Conservation (phyloP, 2,888 invertebrate genomes). For the Campoplex nolae region DNA sequence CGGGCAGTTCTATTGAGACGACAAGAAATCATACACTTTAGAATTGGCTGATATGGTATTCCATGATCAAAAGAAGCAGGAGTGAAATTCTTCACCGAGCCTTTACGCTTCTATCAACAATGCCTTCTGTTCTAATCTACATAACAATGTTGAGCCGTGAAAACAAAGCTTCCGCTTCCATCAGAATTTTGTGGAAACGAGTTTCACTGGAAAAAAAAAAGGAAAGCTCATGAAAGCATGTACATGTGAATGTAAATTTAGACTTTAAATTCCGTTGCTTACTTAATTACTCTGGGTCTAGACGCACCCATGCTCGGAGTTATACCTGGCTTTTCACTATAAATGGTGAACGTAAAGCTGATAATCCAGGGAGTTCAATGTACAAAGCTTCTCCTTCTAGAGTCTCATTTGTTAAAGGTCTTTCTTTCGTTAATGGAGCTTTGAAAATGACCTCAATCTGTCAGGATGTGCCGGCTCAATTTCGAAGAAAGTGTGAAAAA, state of each 20-base stretch:
- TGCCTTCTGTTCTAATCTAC: slow-evolving; percentile 79
- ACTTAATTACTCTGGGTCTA: slow-evolving; percentile 3
- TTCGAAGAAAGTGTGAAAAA: slow-evolving; percentile 1
- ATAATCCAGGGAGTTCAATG: slow-evolving; percentile 22
- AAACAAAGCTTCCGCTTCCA: slow-evolving; percentile 76
- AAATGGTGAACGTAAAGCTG: background rate
- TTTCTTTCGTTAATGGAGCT: background rate
- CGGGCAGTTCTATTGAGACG: background rate
- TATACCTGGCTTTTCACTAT: background rate
- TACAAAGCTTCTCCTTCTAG: slow-evolving; percentile 16
- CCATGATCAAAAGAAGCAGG: background rate
- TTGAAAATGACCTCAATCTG: slow-evolving; percentile 21
- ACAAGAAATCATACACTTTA: background rate
- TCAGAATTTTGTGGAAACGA: slow-evolving; percentile 50
- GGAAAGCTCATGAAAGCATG: background rate
- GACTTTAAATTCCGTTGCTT: slow-evolving; percentile 1
- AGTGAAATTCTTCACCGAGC: slow-evolving; percentile 62
- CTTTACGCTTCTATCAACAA: slow-evolving; percentile 75
- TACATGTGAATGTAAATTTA: slow-evolving; percentile 8
- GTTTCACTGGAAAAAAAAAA: slow-evolving; percentile 40
- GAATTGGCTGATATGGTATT: background rate
- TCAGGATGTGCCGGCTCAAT: background rate
- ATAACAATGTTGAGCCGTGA: slow-evolving; percentile 81
- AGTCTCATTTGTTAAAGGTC: slow-evolving; percentile 1
- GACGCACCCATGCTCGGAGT: background rate